Evolutionary conservation across 2,113 vertebrate genomes (phyloP), one percentile per base, ranked within the genome.

Genomic region (Siniperca chuatsi): DNA sequence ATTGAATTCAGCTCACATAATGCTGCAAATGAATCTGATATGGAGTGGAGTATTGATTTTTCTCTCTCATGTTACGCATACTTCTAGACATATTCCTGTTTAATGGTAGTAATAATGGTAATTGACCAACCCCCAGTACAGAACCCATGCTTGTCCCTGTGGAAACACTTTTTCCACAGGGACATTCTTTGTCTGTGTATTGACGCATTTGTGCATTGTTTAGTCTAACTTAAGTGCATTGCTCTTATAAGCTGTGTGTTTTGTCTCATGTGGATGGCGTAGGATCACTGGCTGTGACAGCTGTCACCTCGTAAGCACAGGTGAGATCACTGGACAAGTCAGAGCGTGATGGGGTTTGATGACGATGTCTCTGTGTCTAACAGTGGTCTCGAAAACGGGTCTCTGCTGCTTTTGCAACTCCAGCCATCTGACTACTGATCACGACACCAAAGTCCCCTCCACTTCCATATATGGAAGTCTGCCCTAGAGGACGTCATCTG

Each of bases 1-100:
- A 78, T 21, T 78, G 75, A 79, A 90, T 85, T 85, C 85, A 62
- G 50, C 78, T 81, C 66, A 84, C 83, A 82, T 44, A 42, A 74
- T 8, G 13, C 35, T 74, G 60, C 29, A 64, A 74, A 77, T 92
- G 67, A 83, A 64, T 64, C 68, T 54, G 44, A 57, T 82, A 29
- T 29, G 29, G 29, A 29, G 57, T 37, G 16, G 21, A 11, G 16
- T 81, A 90, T 92, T 78, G 91, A 92, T 90, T 79, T 78, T 46
- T 67, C 13, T 29, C 48, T 74, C 37, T 82, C 62, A 6, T 44
- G 64, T 8, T 46, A 3, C 1, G 3, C 40, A 50, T 46, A 40
- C 44, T 37, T 50, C 40, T 15, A 60, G 35, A 42, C n/a, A 52
- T 20, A 20, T 18, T 1, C 3, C 11, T 23, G 33, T 40, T 75